These are phyloP conservation scores for Acyrthosiphon pisum DNA, from an alignment of 1,140 invertebrate genomes.

Conservation along the genomic window DNA sequence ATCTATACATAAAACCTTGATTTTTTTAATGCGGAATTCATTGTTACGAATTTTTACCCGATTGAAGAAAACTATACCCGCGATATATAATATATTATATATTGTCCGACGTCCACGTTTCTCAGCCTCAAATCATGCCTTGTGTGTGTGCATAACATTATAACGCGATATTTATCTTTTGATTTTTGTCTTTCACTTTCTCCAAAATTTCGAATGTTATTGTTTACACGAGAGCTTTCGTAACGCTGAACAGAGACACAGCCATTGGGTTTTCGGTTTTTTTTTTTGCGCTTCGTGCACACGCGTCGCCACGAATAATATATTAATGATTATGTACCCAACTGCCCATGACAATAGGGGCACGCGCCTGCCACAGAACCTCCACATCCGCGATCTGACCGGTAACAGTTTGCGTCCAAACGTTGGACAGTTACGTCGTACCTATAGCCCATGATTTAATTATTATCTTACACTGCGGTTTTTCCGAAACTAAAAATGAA, in stretches of 20 bases:
- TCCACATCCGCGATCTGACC: neutral
- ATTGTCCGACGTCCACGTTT: neutral
- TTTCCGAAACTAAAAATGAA: conserved; percentile 18
- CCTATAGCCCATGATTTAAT: neutral
- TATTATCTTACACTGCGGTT: neutral
- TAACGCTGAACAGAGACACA: neutral
- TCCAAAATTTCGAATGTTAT: neutral
- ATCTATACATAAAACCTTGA: neutral
- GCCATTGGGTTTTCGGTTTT: neutral
- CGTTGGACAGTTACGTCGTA: neutral
- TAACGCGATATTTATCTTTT: neutral
- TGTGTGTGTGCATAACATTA: neutral
- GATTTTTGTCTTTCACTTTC: neutral
- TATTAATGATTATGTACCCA: neutral
- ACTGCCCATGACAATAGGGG: conserved; percentile 52
- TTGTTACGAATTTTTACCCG: neutral
- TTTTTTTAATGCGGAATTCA: neutral
- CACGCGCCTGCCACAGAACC: neutral
- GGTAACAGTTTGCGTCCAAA: neutral
- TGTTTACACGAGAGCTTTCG: neutral
- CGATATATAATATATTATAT: neutral
- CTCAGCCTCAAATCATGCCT: neutral
- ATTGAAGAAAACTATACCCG: neutral
- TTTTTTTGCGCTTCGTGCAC: neutral
- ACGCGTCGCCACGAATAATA: neutral